A percentile compares a stretch with the other conserved stretches of the same genome.
Conservation (phyloP, 2,888 invertebrate genomes). For the Phyllotreta cruciferae region DNA sequence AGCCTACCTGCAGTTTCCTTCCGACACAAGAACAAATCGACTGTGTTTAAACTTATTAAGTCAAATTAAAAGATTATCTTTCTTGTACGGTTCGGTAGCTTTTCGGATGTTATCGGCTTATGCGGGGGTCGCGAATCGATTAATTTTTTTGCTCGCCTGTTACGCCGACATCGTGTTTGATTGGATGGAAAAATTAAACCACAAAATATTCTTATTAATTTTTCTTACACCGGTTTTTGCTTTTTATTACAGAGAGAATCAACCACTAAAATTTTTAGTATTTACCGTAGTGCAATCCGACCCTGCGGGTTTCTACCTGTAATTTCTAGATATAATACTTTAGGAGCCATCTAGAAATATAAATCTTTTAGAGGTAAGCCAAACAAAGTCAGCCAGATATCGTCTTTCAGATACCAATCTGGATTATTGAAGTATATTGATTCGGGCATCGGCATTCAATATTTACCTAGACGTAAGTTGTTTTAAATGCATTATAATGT, state of each 20-base stretch:
- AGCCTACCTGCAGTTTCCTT: conserved; percentile 5
- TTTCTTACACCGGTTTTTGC: no score
- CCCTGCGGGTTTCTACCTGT: conserved; percentile 25
- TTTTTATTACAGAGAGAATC: no score
- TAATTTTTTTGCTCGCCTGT: neutral
- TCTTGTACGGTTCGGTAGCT: conserved; percentile 2
- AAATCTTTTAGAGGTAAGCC: conserved; percentile 44
- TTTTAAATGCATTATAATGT: conserved; percentile 54
- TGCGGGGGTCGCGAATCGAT: neutral
- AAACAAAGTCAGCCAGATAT: conserved; percentile 49
- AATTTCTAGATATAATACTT: conserved; percentile 27
- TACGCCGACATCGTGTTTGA: conserved; percentile 1
- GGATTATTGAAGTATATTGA: conserved; percentile 54
- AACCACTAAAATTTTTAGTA: no score
- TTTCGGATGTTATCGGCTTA: neutral
- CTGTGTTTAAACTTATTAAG: conserved; percentile 11
- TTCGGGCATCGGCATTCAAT: conserved; percentile 53
- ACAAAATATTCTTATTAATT: no score
- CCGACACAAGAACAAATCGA: conserved; percentile 14
- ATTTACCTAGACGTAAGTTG: conserved; percentile 53
- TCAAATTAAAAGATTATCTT: conserved; percentile 14
- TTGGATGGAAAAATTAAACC: neutral
- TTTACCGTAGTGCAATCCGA: neutral
- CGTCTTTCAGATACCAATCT: conserved; percentile 52
- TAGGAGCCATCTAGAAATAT: conserved; percentile 45